These are phyloP conservation scores for Syngnathus acus DNA, from an alignment of 2,797 vertebrate genomes.

Conservation along the genomic window DNA sequence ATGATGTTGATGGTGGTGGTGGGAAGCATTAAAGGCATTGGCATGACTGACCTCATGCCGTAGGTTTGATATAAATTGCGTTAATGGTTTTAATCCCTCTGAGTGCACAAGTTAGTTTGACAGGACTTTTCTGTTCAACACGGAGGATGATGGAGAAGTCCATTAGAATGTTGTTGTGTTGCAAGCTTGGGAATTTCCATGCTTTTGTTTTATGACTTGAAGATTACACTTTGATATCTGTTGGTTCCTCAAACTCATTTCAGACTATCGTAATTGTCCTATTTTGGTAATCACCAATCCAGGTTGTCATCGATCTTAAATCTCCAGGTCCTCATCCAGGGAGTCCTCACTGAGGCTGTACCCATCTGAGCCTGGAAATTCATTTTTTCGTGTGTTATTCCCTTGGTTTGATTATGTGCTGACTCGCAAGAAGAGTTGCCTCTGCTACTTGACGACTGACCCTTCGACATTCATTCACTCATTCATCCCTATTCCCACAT, in stretches of 20 bases:
- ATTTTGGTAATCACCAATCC: neutral
- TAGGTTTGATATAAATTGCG: constrained; percentile 64
- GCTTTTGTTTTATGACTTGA: neutral
- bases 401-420: no score
- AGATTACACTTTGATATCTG: neutral
- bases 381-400: no score
- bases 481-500: no score
- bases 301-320: neutral
- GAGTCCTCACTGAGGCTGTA: neutral
- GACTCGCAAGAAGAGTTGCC: no score
- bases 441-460: no score
- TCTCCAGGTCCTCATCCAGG: neutral
- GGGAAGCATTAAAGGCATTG: constrained; percentile 13
- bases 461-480: no score
- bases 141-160: constrained; percentile 2
- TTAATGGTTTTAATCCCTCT: constrained; percentile 64
- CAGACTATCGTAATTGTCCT: neutral
- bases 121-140: neutral
- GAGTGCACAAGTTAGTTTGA: constrained; percentile 32
- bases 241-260: neutral
- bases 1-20: neutral
- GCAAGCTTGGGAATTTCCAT: neutral
- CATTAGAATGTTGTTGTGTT: constrained; percentile 2
- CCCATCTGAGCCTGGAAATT: no score
- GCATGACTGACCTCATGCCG: constrained; percentile 44